These are phyloP conservation scores for Onychorhynchus coronatus DNA, from an alignment of 2,113 vertebrate genomes.

Conservation along the genomic window DNA sequence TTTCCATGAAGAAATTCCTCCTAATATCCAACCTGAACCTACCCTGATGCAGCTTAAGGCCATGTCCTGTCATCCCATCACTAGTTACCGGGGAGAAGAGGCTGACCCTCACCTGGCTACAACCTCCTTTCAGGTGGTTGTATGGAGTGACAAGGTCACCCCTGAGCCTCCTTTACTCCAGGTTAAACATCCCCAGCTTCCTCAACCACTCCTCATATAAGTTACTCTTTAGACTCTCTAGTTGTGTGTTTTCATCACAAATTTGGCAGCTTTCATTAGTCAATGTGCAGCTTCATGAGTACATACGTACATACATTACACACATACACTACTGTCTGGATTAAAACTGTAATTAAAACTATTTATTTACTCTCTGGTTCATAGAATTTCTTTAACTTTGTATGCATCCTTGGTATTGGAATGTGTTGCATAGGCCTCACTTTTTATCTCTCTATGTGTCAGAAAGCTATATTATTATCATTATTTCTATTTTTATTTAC, in stretches of 20 bases:
- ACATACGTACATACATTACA: background rate
- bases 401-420: background rate
- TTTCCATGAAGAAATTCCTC: background rate
- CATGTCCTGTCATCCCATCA: background rate
- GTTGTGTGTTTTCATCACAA: background rate
- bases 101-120: accelerated
- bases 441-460: background rate
- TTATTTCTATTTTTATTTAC: background rate
- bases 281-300: background rate
- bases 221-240: background rate
- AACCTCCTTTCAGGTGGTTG: accelerated
- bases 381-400: background rate
- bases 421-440: background rate
- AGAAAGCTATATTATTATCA: background rate
- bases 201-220: background rate
- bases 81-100: background rate
- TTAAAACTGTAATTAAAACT: background rate
- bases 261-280: background rate
- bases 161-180: background rate
- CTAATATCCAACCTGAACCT: background rate
- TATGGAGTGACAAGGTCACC: background rate
- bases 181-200: background rate
- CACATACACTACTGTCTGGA: background rate
- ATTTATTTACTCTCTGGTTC: background rate
- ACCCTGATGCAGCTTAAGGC: background rate